phyloP scores from a whole-genome alignment of 2,113 vertebrate genomes.

The Phalacrocorax carbo region DNA sequence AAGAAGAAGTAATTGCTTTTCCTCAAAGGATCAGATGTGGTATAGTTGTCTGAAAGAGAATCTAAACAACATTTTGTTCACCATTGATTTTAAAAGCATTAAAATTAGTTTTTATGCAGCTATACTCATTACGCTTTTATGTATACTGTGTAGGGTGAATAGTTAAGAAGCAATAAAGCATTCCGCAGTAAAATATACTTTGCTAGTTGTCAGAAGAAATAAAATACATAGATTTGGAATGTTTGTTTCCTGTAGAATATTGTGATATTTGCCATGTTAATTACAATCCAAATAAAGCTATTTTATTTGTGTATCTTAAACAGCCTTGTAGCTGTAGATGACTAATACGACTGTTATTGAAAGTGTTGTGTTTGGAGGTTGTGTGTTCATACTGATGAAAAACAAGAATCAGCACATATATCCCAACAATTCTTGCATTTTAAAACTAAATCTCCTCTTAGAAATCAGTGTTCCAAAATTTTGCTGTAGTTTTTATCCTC shows the following conservation, averaged over 20 bases:
- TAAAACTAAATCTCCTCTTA: not conserved
- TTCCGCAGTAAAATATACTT: conserved; percentile 68
- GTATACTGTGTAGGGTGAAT: conserved; percentile 51
- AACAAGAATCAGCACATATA: not conserved
- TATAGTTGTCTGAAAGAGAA: conserved; percentile 67
- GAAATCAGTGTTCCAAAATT: not conserved
- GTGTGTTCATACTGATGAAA: conserved; percentile 4
- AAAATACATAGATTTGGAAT: conserved; percentile 50
- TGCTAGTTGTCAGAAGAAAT: conserved; percentile 53
- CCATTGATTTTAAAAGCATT: conserved; percentile 77
- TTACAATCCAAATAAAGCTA: conserved; percentile 68
- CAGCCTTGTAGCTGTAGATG: conserved; percentile 25
- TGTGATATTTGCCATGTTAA: conserved; percentile 63
- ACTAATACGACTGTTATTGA: conserved; percentile 50
- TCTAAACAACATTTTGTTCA: conserved; percentile 71
- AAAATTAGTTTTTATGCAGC: conserved; percentile 72
- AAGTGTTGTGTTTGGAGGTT: conserved; percentile 17
- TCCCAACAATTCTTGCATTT: not conserved
- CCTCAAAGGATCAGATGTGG: conserved; percentile 57
- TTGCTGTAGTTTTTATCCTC: not conserved
- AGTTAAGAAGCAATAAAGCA: conserved; percentile 66
- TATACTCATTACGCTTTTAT: conserved; percentile 70
- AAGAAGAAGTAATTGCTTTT: conserved; percentile 74
- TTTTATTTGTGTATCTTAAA: conserved; percentile 60
- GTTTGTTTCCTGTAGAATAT: conserved; percentile 61